These are phyloP conservation scores for Drosophila suboccidentalis DNA, from an alignment of 2,888 invertebrate species.

Conservation along the genomic window DNA sequence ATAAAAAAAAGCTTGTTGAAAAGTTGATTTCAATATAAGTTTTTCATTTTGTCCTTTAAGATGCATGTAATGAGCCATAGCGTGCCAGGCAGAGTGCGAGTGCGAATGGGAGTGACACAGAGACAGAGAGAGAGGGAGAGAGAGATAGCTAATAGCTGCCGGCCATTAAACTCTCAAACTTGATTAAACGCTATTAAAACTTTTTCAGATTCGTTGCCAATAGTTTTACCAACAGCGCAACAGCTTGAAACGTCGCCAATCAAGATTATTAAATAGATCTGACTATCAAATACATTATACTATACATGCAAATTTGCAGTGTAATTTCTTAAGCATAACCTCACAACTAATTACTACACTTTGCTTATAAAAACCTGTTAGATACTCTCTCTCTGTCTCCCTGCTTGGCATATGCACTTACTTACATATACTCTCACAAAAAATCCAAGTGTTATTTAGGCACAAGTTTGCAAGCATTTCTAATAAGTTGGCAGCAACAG, in stretches of 20 bases:
- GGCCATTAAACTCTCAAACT: slow-evolving; percentile 57
- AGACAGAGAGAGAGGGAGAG: background rate
- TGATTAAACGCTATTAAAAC: slow-evolving; percentile 63
- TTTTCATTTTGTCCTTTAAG: slow-evolving; percentile 65
- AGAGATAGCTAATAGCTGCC: slow-evolving; percentile 40
- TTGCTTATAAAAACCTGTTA: background rate
- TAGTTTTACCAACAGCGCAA: slow-evolving; percentile 32
- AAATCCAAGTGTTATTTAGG: slow-evolving; percentile 24
- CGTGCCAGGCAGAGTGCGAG: background rate
- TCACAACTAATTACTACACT: background rate
- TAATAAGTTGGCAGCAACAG: slow-evolving; percentile 57
- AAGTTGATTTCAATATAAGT: slow-evolving; percentile 72
- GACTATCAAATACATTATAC: background rate
- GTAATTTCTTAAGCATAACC: slow-evolving; percentile 1
- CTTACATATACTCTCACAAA: background rate
- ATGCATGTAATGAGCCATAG: slow-evolving; percentile 57
- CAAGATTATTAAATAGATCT: slow-evolving; percentile 1
- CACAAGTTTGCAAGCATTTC: slow-evolving; percentile 52
- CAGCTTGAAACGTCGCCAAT: slow-evolving; percentile 11
- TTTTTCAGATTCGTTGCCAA: slow-evolving; percentile 40
- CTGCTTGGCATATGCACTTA: background rate
- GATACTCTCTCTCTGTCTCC: background rate
- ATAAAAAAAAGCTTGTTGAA: slow-evolving; percentile 57
- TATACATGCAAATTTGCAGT: background rate
- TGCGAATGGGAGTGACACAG: background rate